Base-by-base conservation (phyloP, 2,888 invertebrate genomes). In the Rhagonycha fulva region DNA sequence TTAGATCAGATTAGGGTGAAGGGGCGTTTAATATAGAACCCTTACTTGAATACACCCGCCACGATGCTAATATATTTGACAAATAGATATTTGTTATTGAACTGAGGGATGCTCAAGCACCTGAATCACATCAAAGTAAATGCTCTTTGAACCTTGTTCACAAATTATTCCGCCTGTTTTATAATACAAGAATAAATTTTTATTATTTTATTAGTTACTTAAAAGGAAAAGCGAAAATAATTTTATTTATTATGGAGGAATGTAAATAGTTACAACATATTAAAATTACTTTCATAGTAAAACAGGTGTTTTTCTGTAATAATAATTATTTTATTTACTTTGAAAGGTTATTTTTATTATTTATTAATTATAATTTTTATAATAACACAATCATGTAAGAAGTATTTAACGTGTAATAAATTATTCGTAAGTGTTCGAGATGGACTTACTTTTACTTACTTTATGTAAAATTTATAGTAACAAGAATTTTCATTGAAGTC, bases 1-100 rank as follows among this genome's bases (percentile, higher is more conserved):
- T 86, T 86, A 86, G 84, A 85, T 84, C 84, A 84, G 86, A 86
- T 86, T 86, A 86, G 85, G 85, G 85, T 85, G 85, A 83, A 86
- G 85, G 82, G 83, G 82, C 82, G 71, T 84, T 84, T 86, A 86
- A 86, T 86, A 84, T 83, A 83, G 79, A 85, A 80, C 86, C 84
- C 86, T 86, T 84, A 83, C 81, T 82, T 82, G 82, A 82, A 82
- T 83, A 82, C 82, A 82, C 84, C 84, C 84, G 82, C 80, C 82
- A 81, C 76, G 78, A 79, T 70, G 77, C 83, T 86, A 86, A 86
- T 86, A 86, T 84, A 85, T 86, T 85, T 86, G 85, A 86, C 86
- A 86, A 86, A 86, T 86, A 86, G 85, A 86, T 85, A 82, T 84
- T 83, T 84, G 83, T 85, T 85, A 85, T 85, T 85, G 84, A 83